Base-by-base conservation (phyloP, 2,797 vertebrate genomes). In the Poeciliopsis turneri region DNA sequence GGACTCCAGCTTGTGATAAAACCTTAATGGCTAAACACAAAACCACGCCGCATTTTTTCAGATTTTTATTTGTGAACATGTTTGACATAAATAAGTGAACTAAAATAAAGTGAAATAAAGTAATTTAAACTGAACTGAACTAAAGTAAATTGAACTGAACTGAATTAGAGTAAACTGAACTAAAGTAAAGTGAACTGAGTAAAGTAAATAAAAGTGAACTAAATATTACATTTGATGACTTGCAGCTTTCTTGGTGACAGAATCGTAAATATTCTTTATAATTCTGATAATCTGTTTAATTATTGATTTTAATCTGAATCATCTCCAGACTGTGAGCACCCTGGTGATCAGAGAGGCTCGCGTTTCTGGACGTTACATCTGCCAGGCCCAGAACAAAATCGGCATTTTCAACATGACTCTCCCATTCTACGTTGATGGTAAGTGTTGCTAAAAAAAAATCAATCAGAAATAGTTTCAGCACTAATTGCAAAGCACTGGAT, bases 351-450 rank as follows among this genome's bases (percentile, higher is more conserved):
- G 91, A 68, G 78, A 91, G 61, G 96, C 96, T 25, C 96, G 85
- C 0, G 76, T 94, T 25, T 97, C 97, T 0, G 97, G 97, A 4
- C 78, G 91, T 9, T 98, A 93, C 77, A 88, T 84, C 84, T 99
- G 97, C 5, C 11, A 88, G 81, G 97, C 97, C 64, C 74, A 78
- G 66, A 98, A 97, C 90, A 86, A 90, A 61, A 5, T 83, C 0
- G 96, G 94, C n/a, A 33, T 1, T 15, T 94, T 88, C 66, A 87
- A 75, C 72, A 89, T 96, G 84, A 93, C 45, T 39, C 87, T 94
- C 0, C 75, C 92, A 66, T 97, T 98, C 91, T 98, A 94, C 1
- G 92, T 99, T 49, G 93, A 95, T 83, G 96, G 97, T 99, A 94
- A 97, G 96, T 94, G 57, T 68, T 47, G 86, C 68, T 23, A 30